Evolutionary conservation across 2,797 vertebrate genomes (phyloP).

Genomic region (Malurus leucopterus): DNA sequence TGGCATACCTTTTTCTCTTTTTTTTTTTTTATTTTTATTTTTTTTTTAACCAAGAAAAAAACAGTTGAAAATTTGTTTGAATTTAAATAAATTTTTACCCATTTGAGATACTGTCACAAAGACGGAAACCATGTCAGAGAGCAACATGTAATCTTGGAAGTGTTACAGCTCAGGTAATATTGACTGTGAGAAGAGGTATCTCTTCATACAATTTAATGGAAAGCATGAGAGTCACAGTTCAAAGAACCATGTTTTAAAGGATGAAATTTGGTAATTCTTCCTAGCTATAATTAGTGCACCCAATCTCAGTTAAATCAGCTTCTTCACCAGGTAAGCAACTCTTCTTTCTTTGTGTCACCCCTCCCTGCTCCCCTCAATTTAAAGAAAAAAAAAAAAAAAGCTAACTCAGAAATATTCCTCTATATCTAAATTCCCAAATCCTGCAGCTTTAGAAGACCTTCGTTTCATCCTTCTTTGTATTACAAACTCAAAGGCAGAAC

Average conservation of each 20-base stretch:
- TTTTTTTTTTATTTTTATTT: neutral
- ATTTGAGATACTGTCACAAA: constrained; percentile 41
- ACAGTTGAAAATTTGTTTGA: constrained; percentile 25
- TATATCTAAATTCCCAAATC: constrained; percentile 3
- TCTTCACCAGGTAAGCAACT: neutral
- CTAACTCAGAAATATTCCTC: neutral
- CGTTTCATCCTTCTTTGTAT: constrained; percentile 10
- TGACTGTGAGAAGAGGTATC: neutral
- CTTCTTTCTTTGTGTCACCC: neutral
- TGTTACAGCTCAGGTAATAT: constrained; percentile 3
- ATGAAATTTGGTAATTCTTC: neutral
- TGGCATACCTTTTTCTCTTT: neutral
- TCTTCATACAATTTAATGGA: neutral
- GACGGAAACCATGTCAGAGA: constrained; percentile 33
- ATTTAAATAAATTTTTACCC: constrained; percentile 50
- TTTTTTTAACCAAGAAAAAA: neutral
- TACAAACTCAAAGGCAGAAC: constrained; percentile 52
- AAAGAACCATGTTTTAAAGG: neutral
- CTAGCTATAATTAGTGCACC: neutral
- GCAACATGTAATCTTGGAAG: neutral
- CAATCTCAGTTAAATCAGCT: neutral
- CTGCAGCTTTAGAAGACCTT: constrained; percentile 2
- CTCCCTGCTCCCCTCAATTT: too few species aligned
- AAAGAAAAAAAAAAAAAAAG: neutral
- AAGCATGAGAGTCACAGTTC: neutral